Conservation (phyloP, 2,888 invertebrate species). For the Macrophya annulata region DNA sequence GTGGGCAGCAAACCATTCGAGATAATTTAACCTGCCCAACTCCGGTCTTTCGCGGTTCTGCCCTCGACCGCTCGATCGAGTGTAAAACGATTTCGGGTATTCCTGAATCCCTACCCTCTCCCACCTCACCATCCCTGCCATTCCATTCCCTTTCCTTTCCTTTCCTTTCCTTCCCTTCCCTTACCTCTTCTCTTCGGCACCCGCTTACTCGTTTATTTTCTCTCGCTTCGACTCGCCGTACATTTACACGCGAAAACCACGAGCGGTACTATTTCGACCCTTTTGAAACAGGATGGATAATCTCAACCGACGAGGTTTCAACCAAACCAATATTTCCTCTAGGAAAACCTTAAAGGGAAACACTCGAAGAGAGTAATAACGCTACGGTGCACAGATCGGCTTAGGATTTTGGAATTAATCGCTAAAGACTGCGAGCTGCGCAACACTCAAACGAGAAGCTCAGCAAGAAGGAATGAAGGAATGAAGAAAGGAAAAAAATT, state of each 20-base stretch:
- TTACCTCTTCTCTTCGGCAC: conserved; percentile 22
- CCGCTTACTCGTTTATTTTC: conserved; percentile 13
- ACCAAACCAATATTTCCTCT: conserved; percentile 18
- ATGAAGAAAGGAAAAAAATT: background rate
- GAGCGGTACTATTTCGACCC: conserved; percentile 33
- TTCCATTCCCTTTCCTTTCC: background rate
- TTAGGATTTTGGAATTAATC: background rate
- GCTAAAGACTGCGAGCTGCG: background rate
- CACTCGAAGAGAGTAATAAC: background rate
- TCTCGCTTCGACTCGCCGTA: conserved; percentile 22
- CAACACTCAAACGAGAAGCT: background rate
- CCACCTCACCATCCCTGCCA: background rate
- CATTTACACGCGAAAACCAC: conserved; percentile 32
- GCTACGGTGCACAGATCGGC: background rate
- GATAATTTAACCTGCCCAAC: conserved; percentile 55
- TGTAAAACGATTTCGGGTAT: conserved; percentile 63
- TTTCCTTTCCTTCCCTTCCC: background rate
- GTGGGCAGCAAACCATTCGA: conserved; percentile 55
- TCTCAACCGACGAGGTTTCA: conserved; percentile 10
- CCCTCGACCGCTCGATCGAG: conserved; percentile 59
- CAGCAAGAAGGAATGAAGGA: background rate
- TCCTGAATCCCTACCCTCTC: conserved; percentile 30
- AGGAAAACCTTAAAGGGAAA: conserved; percentile 1
- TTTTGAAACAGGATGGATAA: conserved; percentile 39
- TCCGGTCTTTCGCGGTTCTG: conserved; percentile 44